These are phyloP conservation scores for Drosophila arawakana DNA, from an alignment of 1,140 invertebrate species.

Conservation along the genomic window DNA sequence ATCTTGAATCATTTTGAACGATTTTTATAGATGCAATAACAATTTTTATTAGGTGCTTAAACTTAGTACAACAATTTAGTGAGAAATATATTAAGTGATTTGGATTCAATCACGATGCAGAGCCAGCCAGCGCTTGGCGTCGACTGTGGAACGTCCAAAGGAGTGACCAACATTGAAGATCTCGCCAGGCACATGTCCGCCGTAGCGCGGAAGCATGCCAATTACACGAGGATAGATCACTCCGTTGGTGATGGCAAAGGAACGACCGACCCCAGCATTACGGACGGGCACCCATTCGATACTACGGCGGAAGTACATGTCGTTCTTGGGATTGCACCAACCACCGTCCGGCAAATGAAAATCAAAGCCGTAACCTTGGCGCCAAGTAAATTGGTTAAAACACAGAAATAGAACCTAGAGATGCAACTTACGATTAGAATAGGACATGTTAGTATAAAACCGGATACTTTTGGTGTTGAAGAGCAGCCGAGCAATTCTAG, in stretches of 20 bases:
- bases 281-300: constrained; percentile 89
- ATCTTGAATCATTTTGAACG: too few relatives aligned
- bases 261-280: constrained; percentile 62
- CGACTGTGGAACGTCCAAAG: constrained; percentile 88
- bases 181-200: constrained; percentile 89
- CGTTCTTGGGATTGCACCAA: constrained; percentile 87
- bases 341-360: constrained; percentile 67
- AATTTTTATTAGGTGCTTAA: constrained; percentile 47
- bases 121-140: constrained; percentile 89
- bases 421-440: constrained; percentile 59
- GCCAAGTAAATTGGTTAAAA: neutral
- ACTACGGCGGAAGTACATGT: constrained; percentile 87
- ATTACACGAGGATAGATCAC: constrained; percentile 89
- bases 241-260: constrained; percentile 85
- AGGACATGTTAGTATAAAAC: constrained; percentile 52
- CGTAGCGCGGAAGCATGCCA: constrained; percentile 90
- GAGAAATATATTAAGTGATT: neutral
- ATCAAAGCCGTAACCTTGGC: constrained; percentile 61
- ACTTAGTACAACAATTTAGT: constrained; percentile 5
- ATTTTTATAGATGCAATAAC: constrained; percentile 1
- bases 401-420: neutral
- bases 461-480: constrained; percentile 3
- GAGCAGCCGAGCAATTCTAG: constrained; percentile 2
- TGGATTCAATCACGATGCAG: constrained; percentile 58
- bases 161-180: constrained; percentile 89